These are phyloP conservation scores for Myxocyprinus asiaticus DNA, from an alignment of 2,113 vertebrate species.

Conservation along the genomic window DNA sequence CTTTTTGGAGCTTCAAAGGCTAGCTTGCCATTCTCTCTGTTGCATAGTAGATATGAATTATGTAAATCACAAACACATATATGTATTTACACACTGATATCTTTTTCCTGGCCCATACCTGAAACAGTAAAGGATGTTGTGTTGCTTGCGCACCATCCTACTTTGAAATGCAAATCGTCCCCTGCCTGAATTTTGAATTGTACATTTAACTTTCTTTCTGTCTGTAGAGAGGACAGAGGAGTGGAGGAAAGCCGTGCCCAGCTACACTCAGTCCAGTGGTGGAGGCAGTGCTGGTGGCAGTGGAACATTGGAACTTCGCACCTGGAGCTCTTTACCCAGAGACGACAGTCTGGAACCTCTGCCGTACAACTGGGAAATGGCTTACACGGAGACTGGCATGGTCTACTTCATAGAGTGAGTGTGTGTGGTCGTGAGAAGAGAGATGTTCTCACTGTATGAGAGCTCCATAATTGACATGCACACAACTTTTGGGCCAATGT, in stretches of 20 bases:
- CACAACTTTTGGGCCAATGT: neutral
- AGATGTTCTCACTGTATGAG: conserved; percentile 9
- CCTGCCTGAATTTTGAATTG: conserved; percentile 25
- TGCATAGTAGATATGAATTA: too few relatives aligned
- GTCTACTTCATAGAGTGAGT: conserved; percentile 99
- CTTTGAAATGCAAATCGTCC: conserved; percentile 39
- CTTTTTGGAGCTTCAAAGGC: too few relatives aligned
- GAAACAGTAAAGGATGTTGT: neutral
- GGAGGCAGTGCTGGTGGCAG: conserved; percentile 56
- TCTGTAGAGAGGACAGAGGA: conserved; percentile 50
- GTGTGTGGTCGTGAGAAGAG: neutral
- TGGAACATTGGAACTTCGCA: conserved; percentile 85
- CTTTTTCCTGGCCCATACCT: neutral
- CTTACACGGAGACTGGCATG: conserved; percentile 96
- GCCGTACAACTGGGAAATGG: conserved; percentile 97
- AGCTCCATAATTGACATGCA: neutral
- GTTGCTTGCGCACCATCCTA: neutral
- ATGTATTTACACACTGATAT: neutral
- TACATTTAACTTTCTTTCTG: conserved; percentile 6
- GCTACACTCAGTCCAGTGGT: conserved; percentile 90
- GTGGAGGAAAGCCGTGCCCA: conserved; percentile 92
- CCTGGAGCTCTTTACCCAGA: conserved; percentile 82
- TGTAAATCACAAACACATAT: too few relatives aligned
- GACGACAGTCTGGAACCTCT: conserved; percentile 91
- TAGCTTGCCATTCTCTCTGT: too few relatives aligned